phyloP scores from a whole-genome alignment of 2,888 invertebrate genomes.

The Cyclophora albipunctata region DNA sequence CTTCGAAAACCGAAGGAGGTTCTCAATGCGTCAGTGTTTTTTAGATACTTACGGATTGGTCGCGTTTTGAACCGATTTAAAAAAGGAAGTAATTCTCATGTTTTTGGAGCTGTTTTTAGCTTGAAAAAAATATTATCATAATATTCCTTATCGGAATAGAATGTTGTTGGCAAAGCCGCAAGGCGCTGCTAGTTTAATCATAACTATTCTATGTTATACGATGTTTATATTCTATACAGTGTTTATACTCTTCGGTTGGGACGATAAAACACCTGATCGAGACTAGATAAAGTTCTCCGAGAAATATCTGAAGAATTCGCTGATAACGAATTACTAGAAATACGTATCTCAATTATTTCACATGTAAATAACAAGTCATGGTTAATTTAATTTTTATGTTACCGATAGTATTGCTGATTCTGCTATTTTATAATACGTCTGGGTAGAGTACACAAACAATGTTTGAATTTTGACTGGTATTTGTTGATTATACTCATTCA shows the following conservation, averaged over 20 bases:
- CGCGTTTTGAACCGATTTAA: neutral
- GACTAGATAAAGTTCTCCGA: constrained; percentile 4
- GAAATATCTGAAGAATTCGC: constrained; percentile 34
- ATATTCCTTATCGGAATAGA: neutral
- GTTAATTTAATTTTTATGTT: constrained; percentile 19
- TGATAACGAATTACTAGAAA: constrained; percentile 39
- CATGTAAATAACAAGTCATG: constrained; percentile 46
- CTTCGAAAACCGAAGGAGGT: too few relatives aligned
- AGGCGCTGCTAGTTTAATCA: neutral
- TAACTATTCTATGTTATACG: too few relatives aligned
- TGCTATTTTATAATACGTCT: constrained; percentile 1
- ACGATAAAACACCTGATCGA: neutral
- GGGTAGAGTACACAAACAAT: too few relatives aligned
- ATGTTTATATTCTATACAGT: too few relatives aligned
- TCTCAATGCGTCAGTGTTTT: too few relatives aligned
- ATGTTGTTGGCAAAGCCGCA: neutral
- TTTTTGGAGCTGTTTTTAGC: neutral
- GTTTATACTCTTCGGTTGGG: too few relatives aligned
- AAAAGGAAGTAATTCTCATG: neutral
- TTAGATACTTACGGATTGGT: neutral
- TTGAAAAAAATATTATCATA: neutral
- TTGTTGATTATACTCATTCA: too few relatives aligned
- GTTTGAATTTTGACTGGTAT: too few relatives aligned
- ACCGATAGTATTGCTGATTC: neutral
- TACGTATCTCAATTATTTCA: constrained; percentile 46